Base-by-base conservation (phyloP, 2,888 invertebrate species). In the Drosophila fulvimacula region DNA sequence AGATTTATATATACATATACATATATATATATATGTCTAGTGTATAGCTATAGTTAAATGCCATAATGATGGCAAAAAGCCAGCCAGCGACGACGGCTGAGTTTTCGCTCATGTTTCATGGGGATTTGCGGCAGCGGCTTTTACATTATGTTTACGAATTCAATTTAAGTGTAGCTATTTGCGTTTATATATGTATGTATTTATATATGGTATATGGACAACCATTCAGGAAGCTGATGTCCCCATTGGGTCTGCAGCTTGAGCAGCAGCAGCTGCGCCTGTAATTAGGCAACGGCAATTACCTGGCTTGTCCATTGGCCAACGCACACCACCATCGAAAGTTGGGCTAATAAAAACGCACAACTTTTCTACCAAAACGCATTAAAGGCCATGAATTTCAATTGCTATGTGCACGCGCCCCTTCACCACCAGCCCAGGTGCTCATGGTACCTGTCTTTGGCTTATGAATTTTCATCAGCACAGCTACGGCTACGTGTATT, bases 401-500 rank as follows among this genome's bases (percentile, higher is more conserved):
- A 88, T 88, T 76, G 81, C 61, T 41, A 44, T 62, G 17, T 17
- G 46, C 46, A 38, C 21, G 30, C 59, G 58, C 42, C 21, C 11
- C 19, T 21, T 13, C 42, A 11, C 1, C 30, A 10, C 0, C 19
- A 13, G 39, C 6, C 19, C 30, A 21, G 32, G 39, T 30, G 36
- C 21, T 36, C n/a, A 15, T 15, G n/a, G 24, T 21, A n/a, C 10
- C 21, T 39, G 21, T 7, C 39, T 52, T 17, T 38, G 39, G 56
- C 68, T 79, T 89, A 89, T 88, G 89, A 82, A 89, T 88, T 87
- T 87, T 79, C 89, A 84, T 38, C 49, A 46, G 52, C 17, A 10
- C 24, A 24, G 3, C n/a, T n/a, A n/a, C 24, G 6, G 38, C 51
- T 61, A 67, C 62, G 75, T 70, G 51, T 62, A 59, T 63, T 70